Evolutionary conservation across 2,797 vertebrate species (phyloP).

Genomic region (Brotula barbata): DNA sequence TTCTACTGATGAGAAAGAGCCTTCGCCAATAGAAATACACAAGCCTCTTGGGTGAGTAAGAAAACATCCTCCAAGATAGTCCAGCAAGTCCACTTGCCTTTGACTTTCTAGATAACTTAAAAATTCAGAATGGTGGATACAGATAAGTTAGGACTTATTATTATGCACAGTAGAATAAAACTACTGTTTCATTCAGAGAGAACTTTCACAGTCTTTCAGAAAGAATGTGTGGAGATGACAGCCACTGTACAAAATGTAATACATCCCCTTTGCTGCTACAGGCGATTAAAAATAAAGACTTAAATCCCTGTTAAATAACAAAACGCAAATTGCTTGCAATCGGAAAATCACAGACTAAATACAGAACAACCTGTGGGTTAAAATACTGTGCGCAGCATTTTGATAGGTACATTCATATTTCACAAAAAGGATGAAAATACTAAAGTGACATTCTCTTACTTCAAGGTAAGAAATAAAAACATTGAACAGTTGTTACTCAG

Average conservation of each 20-base stretch:
- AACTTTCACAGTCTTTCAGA: slow-evolving; percentile 23
- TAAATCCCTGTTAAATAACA: slow-evolving; percentile 44
- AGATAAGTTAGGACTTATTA: slow-evolving; percentile 7
- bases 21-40: background rate
- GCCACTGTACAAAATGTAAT: slow-evolving; percentile 45
- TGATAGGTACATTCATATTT: slow-evolving; percentile 75
- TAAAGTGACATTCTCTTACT: slow-evolving; percentile 76
- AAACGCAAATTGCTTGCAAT: slow-evolving; percentile 38
- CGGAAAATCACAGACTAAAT: slow-evolving; percentile 49
- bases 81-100: slow-evolving; percentile 22
- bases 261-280: slow-evolving; percentile 18
- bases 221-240: slow-evolving; percentile 25
- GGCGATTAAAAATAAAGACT: slow-evolving; percentile 33
- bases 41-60: background rate
- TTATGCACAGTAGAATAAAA: slow-evolving; percentile 16
- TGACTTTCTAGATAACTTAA: background rate
- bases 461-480: slow-evolving; percentile 61
- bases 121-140: background rate
- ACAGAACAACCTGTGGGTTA: slow-evolving; percentile 54
- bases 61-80: background rate
- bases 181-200: slow-evolving; percentile 13
- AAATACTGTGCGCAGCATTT: slow-evolving; percentile 72
- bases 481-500: slow-evolving; percentile 31
- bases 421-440: slow-evolving; percentile 71
- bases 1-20: slow-evolving; percentile 11